Percentiles rank a stretch among this genome's conserved stretches.
These are phyloP conservation scores for Zhengitettix transpicula DNA, from an alignment of 2,888 invertebrate species.

Conservation along the genomic window DNA sequence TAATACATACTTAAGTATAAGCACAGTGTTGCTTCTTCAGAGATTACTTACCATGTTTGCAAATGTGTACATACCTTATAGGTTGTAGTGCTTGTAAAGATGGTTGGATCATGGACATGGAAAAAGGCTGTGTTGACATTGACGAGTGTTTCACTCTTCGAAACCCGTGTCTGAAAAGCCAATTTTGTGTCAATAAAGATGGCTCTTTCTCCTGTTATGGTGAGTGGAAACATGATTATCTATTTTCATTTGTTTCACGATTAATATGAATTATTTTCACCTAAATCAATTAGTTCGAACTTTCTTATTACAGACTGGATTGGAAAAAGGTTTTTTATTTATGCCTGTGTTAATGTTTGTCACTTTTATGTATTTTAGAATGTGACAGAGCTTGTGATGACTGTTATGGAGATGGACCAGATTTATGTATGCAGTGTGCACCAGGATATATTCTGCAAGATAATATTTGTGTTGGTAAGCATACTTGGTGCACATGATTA, in stretches of 20 bases:
- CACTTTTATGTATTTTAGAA: slow-evolving; percentile 21
- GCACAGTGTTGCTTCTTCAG: too few species aligned
- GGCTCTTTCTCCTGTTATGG: slow-evolving; percentile 64
- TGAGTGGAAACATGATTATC: slow-evolving; percentile 14
- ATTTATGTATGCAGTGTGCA: slow-evolving; percentile 74
- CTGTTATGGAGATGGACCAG: slow-evolving; percentile 80
- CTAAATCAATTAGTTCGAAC: too few species aligned
- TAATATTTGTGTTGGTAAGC: slow-evolving; percentile 57
- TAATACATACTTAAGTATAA: too few species aligned
- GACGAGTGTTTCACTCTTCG: slow-evolving; percentile 58
- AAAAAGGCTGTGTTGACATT: slow-evolving; percentile 65
- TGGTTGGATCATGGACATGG: slow-evolving; percentile 58
- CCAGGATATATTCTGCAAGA: slow-evolving; percentile 52
- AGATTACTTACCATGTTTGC: too few species aligned
- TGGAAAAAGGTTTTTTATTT: background rate
- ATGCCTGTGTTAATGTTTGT: background rate
- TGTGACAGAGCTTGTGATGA: slow-evolving; percentile 74
- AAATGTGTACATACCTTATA: slow-evolving; percentile 9
- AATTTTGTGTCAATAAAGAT: slow-evolving; percentile 80
- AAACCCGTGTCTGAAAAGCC: slow-evolving; percentile 36
- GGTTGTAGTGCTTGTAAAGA: slow-evolving; percentile 44
- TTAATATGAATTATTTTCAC: too few species aligned
- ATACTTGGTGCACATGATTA: slow-evolving; percentile 11
- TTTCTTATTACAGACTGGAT: too few species aligned
- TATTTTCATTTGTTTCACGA: too few species aligned